Evolutionary conservation across 1,140 invertebrate genomes (phyloP), one percentile per base, ranked within the genome.

Genomic region (Nasonia giraulti): DNA sequence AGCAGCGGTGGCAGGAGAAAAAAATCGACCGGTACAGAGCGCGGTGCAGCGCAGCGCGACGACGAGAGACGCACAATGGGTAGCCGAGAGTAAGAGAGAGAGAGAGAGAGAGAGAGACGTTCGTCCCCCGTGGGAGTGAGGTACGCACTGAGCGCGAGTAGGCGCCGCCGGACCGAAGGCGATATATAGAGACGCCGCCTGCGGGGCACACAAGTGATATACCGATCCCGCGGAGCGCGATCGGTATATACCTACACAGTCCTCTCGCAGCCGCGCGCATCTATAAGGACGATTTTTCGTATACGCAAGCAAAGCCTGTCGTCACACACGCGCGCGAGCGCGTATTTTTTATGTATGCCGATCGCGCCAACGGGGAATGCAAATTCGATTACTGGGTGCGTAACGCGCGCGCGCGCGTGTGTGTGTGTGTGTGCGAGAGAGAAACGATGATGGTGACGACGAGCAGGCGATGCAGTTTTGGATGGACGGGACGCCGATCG

Each of bases 101-200:
- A 44, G 74, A 33, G 20, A 75, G 40, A 75, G 31, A 20, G 37
- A 75, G 2, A 8, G 27, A 3, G 77, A 79, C 85, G 82, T 86
- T 77, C 88, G 88, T 89, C 86, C 86, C 88, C 85, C 85, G 86
- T 83, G 88, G 88, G 86, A 88, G 90, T 90, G 80, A 84, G 86
- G 71, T 86, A 80, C 83, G 86, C 85, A 91, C 91, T 90, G 88
- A 90, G 87, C 85, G 77, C 79, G 55, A 62, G 55, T 62, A 62
- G 55, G 55, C 55, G 55, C 55, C 55, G 55, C 14, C 55, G 55
- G 55, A 62, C 55, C 55, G 55, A 62, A 20, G 83, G 77, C 78
- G 82, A 86, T 40, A 44, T 44, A 77, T 44, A 77, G 82, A 68
- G 55, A 62, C n/a, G 77, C 77, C 31, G 20, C 11, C 66, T 17